These are phyloP conservation scores for Agapornis canus DNA, from an alignment of 2,797 vertebrate genomes.

Conservation along the genomic window DNA sequence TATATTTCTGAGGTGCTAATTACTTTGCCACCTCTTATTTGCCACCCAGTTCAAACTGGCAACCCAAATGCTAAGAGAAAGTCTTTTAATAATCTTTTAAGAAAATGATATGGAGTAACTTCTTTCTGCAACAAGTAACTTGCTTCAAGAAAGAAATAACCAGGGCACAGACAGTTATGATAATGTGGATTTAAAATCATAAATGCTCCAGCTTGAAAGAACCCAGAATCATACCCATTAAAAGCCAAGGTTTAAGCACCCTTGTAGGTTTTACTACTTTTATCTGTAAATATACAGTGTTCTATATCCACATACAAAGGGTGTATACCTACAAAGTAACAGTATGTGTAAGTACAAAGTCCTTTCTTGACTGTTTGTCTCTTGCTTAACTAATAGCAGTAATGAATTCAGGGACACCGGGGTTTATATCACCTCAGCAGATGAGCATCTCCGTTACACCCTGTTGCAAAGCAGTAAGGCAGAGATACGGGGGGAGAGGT, in stretches of 20 bases:
- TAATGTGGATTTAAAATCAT: neutral
- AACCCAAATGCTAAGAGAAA: conserved; percentile 22
- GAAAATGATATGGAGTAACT: neutral
- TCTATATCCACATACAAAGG: neutral
- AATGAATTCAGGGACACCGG: neutral
- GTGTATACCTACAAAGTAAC: neutral
- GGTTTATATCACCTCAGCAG: neutral
- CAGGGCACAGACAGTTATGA: neutral
- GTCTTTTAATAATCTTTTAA: conserved; percentile 19
- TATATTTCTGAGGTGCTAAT: conserved; percentile 46
- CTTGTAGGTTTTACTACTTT: neutral
- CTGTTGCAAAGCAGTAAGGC: neutral
- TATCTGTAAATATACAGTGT: neutral
- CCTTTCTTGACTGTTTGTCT: neutral
- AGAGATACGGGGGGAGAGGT: neutral
- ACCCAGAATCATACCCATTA: neutral
- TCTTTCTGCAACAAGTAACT: conserved; percentile 7
- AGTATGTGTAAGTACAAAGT: neutral
- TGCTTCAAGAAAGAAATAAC: neutral
- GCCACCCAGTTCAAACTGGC: conserved; percentile 41
- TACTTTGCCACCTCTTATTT: conserved; percentile 45
- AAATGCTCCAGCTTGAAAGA: neutral
- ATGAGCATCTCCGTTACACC: neutral
- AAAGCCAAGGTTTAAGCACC: neutral
- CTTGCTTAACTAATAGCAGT: neutral